Percentiles rank a stretch among this genome's conserved stretches.
These are phyloP conservation scores for Cactoblastis cactorum DNA, from an alignment of 2,888 invertebrate genomes.

Conservation along the genomic window DNA sequence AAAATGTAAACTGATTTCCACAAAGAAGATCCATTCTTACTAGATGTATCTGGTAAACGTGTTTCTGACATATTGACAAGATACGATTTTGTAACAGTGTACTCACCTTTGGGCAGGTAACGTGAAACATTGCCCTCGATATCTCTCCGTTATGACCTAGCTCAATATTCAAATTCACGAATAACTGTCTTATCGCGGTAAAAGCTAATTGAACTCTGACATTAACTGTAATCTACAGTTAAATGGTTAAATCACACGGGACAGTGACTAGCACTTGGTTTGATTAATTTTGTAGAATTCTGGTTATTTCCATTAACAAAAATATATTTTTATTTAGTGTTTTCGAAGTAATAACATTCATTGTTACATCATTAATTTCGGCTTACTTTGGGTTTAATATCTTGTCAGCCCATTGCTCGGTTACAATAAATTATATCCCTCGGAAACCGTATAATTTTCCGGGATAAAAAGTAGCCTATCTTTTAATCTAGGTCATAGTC, in stretches of 20 bases:
- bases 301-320: too few relatives aligned
- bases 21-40: too few relatives aligned
- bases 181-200: slow-evolving; percentile 18
- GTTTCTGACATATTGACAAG: not conserved
- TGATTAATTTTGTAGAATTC: not conserved
- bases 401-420: too few relatives aligned
- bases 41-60: not conserved
- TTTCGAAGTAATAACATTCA: not conserved
- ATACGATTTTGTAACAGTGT: not conserved
- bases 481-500: too few relatives aligned
- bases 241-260: slow-evolving; percentile 20
- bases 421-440: too few relatives aligned
- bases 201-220: slow-evolving; percentile 26
- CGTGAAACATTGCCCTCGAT: slow-evolving; percentile 5
- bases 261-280: not conserved
- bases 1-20: too few relatives aligned
- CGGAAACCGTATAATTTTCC: too few relatives aligned
- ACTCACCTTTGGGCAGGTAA: not conserved
- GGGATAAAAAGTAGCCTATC: too few relatives aligned
- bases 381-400: too few relatives aligned
- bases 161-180: slow-evolving; percentile 13
- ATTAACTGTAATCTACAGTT: slow-evolving; percentile 43
- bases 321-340: not conserved
- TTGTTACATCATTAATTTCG: too few relatives aligned
- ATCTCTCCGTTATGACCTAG: slow-evolving; percentile 12